Conservation (phyloP, 2,113 vertebrate species). For the Plestiodon gilberti region DNA sequence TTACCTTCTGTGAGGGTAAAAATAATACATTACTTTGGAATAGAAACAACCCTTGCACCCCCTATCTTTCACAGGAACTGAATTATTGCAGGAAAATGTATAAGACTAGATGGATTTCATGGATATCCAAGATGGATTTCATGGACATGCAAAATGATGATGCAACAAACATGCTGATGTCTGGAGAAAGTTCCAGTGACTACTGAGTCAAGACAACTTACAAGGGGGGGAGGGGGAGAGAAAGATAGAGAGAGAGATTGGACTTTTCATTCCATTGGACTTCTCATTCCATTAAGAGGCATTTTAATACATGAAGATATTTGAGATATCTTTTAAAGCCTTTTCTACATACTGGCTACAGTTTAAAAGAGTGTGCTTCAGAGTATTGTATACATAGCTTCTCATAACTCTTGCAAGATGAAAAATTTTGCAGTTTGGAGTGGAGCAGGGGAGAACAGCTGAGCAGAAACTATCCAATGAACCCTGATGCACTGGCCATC, state of each 20-base stretch:
- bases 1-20: neutral
- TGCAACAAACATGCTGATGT: neutral
- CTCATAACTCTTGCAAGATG: neutral
- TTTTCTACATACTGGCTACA: neutral
- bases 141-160: neutral
- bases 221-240: too few species aligned
- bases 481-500: neutral
- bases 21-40: neutral
- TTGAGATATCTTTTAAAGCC: neutral
- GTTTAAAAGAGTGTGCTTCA: neutral
- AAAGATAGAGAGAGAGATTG: too few species aligned
- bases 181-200: neutral
- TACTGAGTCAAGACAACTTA: neutral
- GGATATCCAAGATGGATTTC: neutral
- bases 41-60: neutral
- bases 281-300: neutral
- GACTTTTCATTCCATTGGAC: neutral
- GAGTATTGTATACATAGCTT: neutral
- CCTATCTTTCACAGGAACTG: neutral
- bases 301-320: neutral
- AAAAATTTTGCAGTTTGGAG: neutral
- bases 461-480: neutral
- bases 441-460: neutral
- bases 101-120: neutral
- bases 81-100: neutral